A percentile compares a stretch with the other conserved stretches of the same genome.
phyloP scores from a whole-genome alignment of 2,888 invertebrate species.

The Andrena flavipes region DNA sequence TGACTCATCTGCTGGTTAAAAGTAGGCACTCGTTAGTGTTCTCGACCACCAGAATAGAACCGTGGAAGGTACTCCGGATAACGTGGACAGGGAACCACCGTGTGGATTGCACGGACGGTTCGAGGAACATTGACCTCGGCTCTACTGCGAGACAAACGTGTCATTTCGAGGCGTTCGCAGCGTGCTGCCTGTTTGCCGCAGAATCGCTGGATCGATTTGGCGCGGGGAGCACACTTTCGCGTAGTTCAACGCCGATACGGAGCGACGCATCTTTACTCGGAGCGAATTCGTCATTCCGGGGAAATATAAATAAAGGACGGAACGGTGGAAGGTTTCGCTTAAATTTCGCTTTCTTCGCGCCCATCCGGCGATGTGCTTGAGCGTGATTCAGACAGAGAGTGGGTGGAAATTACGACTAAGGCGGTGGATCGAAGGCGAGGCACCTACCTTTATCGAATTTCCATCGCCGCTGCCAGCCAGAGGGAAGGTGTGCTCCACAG shows the following conservation, averaged over 20 bases:
- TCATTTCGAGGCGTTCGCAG: conserved; percentile 28
- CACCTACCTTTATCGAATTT: conserved; percentile 86
- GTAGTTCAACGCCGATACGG: background rate
- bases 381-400: background rate
- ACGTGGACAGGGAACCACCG: conserved; percentile 59
- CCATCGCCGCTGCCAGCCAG: conserved; percentile 89
- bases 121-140: conserved; percentile 63
- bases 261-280: background rate
- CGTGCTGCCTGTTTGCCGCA: conserved; percentile 9
- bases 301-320: background rate
- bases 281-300: background rate
- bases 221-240: background rate
- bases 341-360: background rate
- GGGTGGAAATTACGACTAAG: background rate
- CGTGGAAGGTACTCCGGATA: conserved; percentile 51
- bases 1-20: conserved; percentile 68
- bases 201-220: conserved; percentile 38
- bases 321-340: background rate
- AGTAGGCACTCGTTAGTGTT: conserved; percentile 84
- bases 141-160: conserved; percentile 36
- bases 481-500: conserved; percentile 91
- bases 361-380: conserved; percentile 16
- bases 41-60: conserved; percentile 62
- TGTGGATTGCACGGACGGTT: conserved; percentile 54
- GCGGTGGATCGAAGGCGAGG: background rate